A percentile compares a stretch with the other conserved stretches of the same genome.
These are phyloP conservation scores for Drosophila punjabiensis DNA, from an alignment of 1,140 invertebrate species.

Conservation along the genomic window DNA sequence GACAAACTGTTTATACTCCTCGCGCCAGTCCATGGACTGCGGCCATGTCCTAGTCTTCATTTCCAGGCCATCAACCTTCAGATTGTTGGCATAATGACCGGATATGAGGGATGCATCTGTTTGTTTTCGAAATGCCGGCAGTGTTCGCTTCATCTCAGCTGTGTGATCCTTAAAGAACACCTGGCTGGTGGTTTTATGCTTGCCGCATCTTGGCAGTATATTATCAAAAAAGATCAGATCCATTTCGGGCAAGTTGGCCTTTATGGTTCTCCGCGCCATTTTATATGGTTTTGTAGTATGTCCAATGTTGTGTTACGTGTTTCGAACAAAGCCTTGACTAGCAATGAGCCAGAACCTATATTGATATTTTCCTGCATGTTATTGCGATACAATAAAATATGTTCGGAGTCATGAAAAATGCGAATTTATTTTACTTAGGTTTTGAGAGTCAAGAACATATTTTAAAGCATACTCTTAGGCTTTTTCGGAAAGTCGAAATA, in stretches of 20 bases:
- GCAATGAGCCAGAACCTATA: too few relatives aligned
- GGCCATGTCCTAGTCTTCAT: constrained; percentile 60
- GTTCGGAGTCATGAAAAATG: too few relatives aligned
- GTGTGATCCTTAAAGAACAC: constrained; percentile 26
- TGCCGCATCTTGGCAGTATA: constrained; percentile 37
- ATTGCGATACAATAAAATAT: background rate
- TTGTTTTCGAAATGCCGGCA: constrained; percentile 26
- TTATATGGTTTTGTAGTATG: background rate
- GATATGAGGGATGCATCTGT: constrained; percentile 53
- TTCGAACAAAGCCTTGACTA: background rate
- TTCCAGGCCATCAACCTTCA: constrained; percentile 45
- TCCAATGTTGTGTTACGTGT: background rate
- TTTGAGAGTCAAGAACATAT: background rate
- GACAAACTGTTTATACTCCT: constrained; percentile 65
- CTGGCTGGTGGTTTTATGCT: constrained; percentile 30
- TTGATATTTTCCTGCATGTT: background rate
- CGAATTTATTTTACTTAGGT: too few relatives aligned
- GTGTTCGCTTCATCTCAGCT: background rate
- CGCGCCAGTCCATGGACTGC: constrained; percentile 63
- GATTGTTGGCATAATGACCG: constrained; percentile 63
- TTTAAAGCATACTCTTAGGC: background rate
- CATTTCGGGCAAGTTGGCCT: constrained; percentile 8
- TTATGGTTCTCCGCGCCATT: constrained; percentile 20
- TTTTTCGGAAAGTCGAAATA: background rate
- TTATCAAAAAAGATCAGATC: constrained; percentile 40